Conservation (phyloP, 2,888 invertebrate genomes). For the Drosophila setosimentum region DNA sequence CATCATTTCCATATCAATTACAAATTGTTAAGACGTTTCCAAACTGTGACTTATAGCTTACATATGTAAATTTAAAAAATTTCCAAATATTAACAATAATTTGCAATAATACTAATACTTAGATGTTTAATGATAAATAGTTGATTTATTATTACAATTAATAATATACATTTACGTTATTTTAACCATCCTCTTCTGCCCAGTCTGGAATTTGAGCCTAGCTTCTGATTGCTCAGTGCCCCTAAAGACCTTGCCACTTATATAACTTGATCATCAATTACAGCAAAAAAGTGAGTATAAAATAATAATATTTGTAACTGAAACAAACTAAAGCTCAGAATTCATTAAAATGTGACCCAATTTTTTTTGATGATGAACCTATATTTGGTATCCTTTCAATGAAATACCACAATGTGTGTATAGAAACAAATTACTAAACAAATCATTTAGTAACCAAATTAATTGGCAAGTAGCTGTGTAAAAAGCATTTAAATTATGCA, state of each 20-base stretch:
- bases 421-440: conserved; percentile 57
- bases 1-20: background rate
- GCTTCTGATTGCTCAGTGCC: background rate
- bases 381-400: background rate
- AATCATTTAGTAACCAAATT: conserved; percentile 62
- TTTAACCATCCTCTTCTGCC: background rate
- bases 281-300: background rate
- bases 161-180: background rate
- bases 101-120: background rate
- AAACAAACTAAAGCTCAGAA: background rate
- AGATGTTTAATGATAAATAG: background rate
- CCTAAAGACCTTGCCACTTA: background rate
- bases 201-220: background rate
- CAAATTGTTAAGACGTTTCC: background rate
- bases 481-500: conserved; percentile 65
- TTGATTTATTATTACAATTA: background rate
- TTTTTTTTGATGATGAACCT: background rate
- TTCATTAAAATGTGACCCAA: conserved; percentile 3
- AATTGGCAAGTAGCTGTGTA: conserved; percentile 53
- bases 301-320: background rate
- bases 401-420: conserved; percentile 5
- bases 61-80: no score
- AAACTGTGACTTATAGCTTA: background rate
- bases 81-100: background rate
- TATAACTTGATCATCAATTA: background rate